These are phyloP conservation scores for Dryomyza anilis DNA, from an alignment of 2,888 invertebrate species.

Conservation along the genomic window DNA sequence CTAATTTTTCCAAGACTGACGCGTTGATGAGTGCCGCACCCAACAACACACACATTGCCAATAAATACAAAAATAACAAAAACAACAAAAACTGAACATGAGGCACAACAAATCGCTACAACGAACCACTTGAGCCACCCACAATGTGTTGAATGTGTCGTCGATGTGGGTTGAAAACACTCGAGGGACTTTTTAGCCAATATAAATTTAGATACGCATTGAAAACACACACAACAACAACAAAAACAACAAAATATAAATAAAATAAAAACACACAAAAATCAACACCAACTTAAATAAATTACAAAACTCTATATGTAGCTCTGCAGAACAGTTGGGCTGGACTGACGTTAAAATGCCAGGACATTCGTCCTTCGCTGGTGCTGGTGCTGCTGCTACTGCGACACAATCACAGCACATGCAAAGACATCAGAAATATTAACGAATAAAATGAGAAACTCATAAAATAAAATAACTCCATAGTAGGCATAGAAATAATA, in stretches of 20 bases:
- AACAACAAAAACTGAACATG: background rate
- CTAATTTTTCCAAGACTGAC: slow-evolving; percentile 15
- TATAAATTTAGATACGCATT: slow-evolving; percentile 42
- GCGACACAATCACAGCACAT: too few species aligned
- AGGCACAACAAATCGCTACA: background rate
- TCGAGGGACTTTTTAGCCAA: slow-evolving; percentile 60
- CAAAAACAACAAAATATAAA: slow-evolving; percentile 30
- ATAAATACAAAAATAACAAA: slow-evolving; percentile 13
- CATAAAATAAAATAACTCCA: too few species aligned
- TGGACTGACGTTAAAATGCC: too few species aligned
- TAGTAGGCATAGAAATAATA: too few species aligned
- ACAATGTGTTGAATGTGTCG: slow-evolving; percentile 60
- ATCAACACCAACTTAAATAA: slow-evolving; percentile 57
- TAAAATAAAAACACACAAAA: slow-evolving; percentile 55
- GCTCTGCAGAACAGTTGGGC: too few species aligned
- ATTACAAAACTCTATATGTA: too few species aligned
- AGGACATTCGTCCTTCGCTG: too few species aligned
- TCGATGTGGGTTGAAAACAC: slow-evolving; percentile 55
- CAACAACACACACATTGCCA: background rate
- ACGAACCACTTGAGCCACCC: slow-evolving; percentile 15
- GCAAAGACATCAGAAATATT: background rate
- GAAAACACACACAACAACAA: slow-evolving; percentile 23
- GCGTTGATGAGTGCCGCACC: slow-evolving; percentile 4
- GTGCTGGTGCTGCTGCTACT: too few species aligned
- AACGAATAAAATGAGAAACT: background rate